Percentiles rank a stretch among this genome's conserved stretches.
phyloP scores from a whole-genome alignment of 2,797 vertebrate genomes.

The Neostethus bicornis region DNA sequence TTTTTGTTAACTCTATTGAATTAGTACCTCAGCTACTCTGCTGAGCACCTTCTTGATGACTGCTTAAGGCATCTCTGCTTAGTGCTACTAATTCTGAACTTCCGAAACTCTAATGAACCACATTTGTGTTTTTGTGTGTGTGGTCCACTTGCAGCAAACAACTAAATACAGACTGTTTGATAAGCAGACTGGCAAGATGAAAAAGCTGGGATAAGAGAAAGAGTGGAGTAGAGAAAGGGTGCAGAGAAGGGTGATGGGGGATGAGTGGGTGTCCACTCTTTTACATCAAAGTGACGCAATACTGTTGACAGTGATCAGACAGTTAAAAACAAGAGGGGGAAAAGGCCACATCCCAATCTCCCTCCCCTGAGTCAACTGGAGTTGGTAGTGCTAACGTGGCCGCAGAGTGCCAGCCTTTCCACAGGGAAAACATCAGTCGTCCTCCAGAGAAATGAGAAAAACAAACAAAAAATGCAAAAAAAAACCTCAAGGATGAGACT shows the following conservation, averaged over 20 bases:
- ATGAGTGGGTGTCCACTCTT: constrained; percentile 78
- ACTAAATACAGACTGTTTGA: constrained; percentile 2
- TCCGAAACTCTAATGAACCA: constrained; percentile 55
- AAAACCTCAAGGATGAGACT: neutral
- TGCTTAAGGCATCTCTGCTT: constrained; percentile 35
- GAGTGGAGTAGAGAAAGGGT: constrained; percentile 22
- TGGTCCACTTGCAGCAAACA: constrained; percentile 32
- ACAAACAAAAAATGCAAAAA: neutral
- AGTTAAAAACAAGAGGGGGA: constrained; percentile 54
- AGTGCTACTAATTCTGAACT: constrained; percentile 31
- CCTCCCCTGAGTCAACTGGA: constrained; percentile 63
- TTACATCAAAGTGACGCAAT: constrained; percentile 93
- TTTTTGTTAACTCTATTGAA: constrained; percentile 42
- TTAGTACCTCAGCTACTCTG: constrained; percentile 28
- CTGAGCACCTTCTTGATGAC: constrained; percentile 37
- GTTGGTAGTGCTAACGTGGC: constrained; percentile 78
- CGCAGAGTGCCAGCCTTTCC: constrained; percentile 73
- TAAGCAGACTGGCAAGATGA: constrained; percentile 30
- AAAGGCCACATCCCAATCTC: constrained; percentile 73
- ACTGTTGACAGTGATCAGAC: constrained; percentile 83
- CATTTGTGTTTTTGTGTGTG: constrained; percentile 27
- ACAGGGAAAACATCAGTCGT: constrained; percentile 68
- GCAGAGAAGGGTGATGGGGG: constrained; percentile 28
- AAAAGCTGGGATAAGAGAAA: constrained; percentile 27
- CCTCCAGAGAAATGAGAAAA: constrained; percentile 12